Base-by-base conservation (phyloP, 2,888 invertebrate genomes). In the Cylindroiulus punctatus region DNA sequence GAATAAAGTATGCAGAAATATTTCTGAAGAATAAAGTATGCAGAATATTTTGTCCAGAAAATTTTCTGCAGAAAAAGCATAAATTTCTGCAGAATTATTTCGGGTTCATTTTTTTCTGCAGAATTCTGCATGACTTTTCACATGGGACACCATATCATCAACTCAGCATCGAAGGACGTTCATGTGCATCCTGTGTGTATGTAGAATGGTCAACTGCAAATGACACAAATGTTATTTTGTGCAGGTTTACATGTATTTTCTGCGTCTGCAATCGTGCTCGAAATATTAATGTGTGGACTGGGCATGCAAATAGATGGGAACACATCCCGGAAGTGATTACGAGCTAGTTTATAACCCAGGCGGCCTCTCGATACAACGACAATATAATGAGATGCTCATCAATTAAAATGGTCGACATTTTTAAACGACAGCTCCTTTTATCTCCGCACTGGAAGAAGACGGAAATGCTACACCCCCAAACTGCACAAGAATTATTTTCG, bases 381-480 rank as follows among this genome's bases (percentile, higher is more conserved):
- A 65, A 65, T 65, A 65, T 65, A 65, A 65, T 65, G 65, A 65
- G 65, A 65, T 65, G 65, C 65, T 65, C 65, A 65, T 65, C 65
- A 65, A 65, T 65, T 65, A 65, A 65, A 65, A 65, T 22, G 65
- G 22, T 65, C 8, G 65, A 65, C 65, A 65, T 65, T 22, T 65
- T 65, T 3, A 12, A 57, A 57, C 5, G 52, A 57, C 52, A 57
- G 52, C 52, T n/a, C 52, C 52, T 22, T 44, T 36, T 36, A 4
- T 36, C 36, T 36, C 7, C 36, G 36, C 7, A 36, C 36, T 44
- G 44, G 44, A 44, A 5, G 22, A 65, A 65, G 65, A 65, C 26
- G 65, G 26, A 65, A 65, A 4, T 65, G n/a, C 65, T 65, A 65
- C 26, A 65, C 65, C 65, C 26, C 65, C 65, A 8, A 65, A 65